Base-by-base conservation (phyloP, 1,140 invertebrate species). In the Nixonia krombeini region DNA sequence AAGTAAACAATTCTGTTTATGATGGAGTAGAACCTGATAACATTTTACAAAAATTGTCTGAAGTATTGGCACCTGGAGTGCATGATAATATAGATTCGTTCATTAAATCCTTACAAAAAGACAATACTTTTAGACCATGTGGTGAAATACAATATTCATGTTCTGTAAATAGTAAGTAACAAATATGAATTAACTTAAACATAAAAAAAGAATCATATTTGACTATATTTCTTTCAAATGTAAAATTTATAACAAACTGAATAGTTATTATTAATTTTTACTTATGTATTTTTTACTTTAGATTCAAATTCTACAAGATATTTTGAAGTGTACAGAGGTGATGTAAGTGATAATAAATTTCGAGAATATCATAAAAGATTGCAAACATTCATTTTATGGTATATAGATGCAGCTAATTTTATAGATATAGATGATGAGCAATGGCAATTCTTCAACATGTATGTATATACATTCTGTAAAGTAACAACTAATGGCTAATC, bases 301-400 rank as follows among this genome's bases (percentile, higher is more conserved):
- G 86, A 88, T 58, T 79, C 87, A 33, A 81, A 83, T 9, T 79
- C 81, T n/a, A 86, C 86, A 41, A 85, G 88, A 25, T 85, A 87
- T 8, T 97, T 94, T 85, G 93, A 96, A 85, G 89, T 97, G 7
- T 97, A 94, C 73, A 89, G 89, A 72, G 89, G 89, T 73, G 90
- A 93, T 71, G 88, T 89, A 58, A 87, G 85, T 9, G 87, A 87
- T 31, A 88, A 90, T 15, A 90, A 91, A 8, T 98, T 97, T 74
- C 76, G 88, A 17, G 87, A 90, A 9, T 98, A 93, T 79, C 94
- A 97, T 78, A 84, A 91, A 66, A 88, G 93, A 52, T 85, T 99
- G 51, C 95, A 98, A 86, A 96, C 94, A 4, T 96, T 98, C 77
- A 86, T 98, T 7, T 81, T 98, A 46, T 99, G 95, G 92, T 99